Percentiles rank a stretch among this genome's conserved stretches.
These are phyloP conservation scores for Venustaconcha ellipsiformis DNA, from an alignment of 1,140 invertebrate species.

Conservation along the genomic window DNA sequence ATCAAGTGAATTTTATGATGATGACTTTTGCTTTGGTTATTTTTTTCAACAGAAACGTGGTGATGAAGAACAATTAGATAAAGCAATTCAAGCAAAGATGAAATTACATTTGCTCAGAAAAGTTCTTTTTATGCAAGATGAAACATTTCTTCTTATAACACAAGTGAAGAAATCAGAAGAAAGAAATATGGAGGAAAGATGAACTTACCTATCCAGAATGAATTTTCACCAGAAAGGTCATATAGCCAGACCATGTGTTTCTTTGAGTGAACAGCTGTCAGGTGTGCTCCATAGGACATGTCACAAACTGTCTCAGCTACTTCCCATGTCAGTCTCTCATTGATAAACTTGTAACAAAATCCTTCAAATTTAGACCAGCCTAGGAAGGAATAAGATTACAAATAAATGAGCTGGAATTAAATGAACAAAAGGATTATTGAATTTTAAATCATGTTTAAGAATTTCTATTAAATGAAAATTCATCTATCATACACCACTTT, in stretches of 20 bases:
- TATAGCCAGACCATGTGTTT: slow-evolving; percentile 52
- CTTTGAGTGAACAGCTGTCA: slow-evolving; percentile 52
- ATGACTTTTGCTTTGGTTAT: neutral
- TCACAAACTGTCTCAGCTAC: slow-evolving; percentile 55
- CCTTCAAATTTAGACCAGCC: slow-evolving; percentile 58
- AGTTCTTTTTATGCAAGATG: slow-evolving; percentile 3
- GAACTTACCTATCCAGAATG: slow-evolving; percentile 64
- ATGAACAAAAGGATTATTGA: neutral
- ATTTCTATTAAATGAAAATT: neutral
- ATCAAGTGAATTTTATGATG: too few relatives aligned
- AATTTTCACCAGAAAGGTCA: slow-evolving; percentile 47
- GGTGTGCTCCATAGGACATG: slow-evolving; percentile 43
- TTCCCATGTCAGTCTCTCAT: slow-evolving; percentile 57
- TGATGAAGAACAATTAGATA: neutral
- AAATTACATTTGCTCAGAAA: neutral
- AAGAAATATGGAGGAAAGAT: neutral
- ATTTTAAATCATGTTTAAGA: neutral
- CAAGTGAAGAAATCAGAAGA: neutral
- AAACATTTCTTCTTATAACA: slow-evolving; percentile 1
- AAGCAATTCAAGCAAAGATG: neutral
- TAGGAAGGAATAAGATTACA: slow-evolving; percentile 13
- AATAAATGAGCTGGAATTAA: too few relatives aligned
- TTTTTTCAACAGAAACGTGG: neutral
- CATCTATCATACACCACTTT: too few relatives aligned
- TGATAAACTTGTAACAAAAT: slow-evolving; percentile 58